Evolutionary conservation across 2,113 vertebrate species (phyloP), one percentile per base, ranked within the genome.

Genomic region (Cynoglossus semilaevis): DNA sequence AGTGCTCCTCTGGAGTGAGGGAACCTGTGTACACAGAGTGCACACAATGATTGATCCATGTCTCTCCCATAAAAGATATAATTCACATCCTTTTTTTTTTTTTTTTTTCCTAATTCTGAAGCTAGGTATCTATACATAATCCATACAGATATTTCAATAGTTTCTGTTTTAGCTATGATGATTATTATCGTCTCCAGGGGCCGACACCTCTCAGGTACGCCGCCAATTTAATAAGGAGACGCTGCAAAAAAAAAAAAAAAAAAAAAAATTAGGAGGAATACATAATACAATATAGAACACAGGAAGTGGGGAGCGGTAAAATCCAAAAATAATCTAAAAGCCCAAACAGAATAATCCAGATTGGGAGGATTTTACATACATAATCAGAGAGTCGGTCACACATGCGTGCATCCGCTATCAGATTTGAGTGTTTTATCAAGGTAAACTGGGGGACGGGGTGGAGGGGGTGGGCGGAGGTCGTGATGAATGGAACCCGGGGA

Each of bases 121-220:
- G 76, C 80, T 80, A 85, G 75, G 74, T 77, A 81, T 85, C 85
- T 85, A 84, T 85, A 89, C 88, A 89, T 85, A 81, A 76, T 85
- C 81, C 85, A 82, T 86, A 86, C 85, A 88, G 82, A 86, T 78
- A 80, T 82, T 77, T 80, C 41, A 81, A 86, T 83, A 89, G 69
- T 81, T 86, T 86, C 69, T 79, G 74, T 77, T 82, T 80, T 68
- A 63, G 72, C 55, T 70, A 69, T 77, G 79, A 62, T 77, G 77
- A 86, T 88, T 75, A 90, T 91, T 92, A 92, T 90, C 88, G 90
- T 92, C 91, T 91, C 90, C 87, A 4, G 81, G 68, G 80, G 83
- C 81, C 16, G 7, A 75, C 58, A 88, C 87, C 91, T 92, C 83
- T 90, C 64, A 92, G 91, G 85, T 82, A 79, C 29, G 62, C 70